phyloP scores from a whole-genome alignment of 2,113 vertebrate species.

The Cyprinodon tularosa region DNA sequence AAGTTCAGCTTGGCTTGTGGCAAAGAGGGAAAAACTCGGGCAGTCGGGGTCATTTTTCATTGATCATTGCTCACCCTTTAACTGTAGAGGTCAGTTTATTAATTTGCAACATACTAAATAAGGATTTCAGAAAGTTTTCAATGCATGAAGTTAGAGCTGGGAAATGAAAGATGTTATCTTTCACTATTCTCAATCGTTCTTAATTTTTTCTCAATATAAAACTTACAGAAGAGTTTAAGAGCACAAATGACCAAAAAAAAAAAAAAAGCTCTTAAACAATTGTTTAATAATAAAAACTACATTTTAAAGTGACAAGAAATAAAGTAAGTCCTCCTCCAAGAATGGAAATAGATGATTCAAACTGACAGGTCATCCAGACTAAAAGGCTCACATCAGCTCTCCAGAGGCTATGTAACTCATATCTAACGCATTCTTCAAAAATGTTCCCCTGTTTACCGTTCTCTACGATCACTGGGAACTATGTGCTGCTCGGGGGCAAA shows the following conservation, averaged over 20 bases:
- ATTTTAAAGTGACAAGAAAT: neutral
- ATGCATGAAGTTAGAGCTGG: neutral
- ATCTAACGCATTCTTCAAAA: slow-evolving; percentile 48
- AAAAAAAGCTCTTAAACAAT: neutral
- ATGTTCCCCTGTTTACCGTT: slow-evolving; percentile 13
- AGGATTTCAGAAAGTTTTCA: no score
- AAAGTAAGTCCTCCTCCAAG: neutral
- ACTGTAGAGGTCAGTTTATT: neutral
- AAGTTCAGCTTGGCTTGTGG: neutral
- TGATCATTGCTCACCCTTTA: neutral
- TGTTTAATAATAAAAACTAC: slow-evolving; percentile 6
- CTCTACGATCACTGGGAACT: slow-evolving; percentile 40
- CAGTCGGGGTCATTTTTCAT: neutral
- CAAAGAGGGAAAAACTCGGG: neutral
- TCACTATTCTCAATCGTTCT: neutral
- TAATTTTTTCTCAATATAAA: neutral
- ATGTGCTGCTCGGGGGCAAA: slow-evolving; percentile 57
- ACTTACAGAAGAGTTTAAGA: neutral
- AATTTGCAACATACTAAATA: neutral
- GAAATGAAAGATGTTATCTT: neutral
- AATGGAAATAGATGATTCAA: slow-evolving; percentile 27
- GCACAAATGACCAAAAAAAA: neutral
- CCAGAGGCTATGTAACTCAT: slow-evolving; percentile 43
- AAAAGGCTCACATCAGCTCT: slow-evolving; percentile 20
- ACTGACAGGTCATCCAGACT: slow-evolving; percentile 25